These are phyloP conservation scores for Alces alces DNA, from an alignment of 2,113 vertebrate species.

Conservation along the genomic window DNA sequence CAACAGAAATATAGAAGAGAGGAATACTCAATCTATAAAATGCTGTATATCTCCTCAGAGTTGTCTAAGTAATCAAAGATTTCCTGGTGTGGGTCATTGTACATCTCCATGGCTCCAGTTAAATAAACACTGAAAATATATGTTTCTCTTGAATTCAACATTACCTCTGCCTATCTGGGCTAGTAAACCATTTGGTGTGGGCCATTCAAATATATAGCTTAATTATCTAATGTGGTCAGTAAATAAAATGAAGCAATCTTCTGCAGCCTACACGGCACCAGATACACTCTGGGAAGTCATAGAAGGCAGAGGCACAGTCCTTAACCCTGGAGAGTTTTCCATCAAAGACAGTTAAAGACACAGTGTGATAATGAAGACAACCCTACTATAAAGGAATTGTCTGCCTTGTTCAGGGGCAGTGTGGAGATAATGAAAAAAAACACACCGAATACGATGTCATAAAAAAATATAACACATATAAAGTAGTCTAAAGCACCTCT, in stretches of 20 bases:
- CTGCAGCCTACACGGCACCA: neutral
- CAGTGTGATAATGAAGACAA: neutral
- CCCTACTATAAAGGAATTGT: neutral
- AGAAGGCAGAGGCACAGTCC: neutral
- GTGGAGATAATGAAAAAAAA: neutral
- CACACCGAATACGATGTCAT: neutral
- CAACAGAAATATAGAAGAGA: constrained; percentile 54
- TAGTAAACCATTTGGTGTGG: constrained; percentile 47
- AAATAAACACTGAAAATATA: constrained; percentile 63
- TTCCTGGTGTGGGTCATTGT: constrained; percentile 24
- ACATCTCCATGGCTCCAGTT: neutral
- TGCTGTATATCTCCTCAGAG: constrained; percentile 9
- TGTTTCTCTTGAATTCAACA: constrained; percentile 47
- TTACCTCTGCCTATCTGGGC: constrained; percentile 18
- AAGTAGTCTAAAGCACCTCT: neutral
- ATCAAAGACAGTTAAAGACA: neutral
- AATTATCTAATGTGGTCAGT: constrained; percentile 51
- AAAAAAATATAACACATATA: neutral
- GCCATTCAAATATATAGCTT: constrained; percentile 51
- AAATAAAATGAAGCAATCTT: constrained; percentile 45
- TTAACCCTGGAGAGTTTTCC: neutral
- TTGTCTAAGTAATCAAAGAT: constrained; percentile 21
- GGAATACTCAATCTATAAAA: constrained; percentile 43
- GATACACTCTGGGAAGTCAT: neutral
- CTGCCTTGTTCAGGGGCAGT: neutral